Base-by-base conservation (phyloP, 92 coral and sea anemone species). In the Actinostola sp. region DNA sequence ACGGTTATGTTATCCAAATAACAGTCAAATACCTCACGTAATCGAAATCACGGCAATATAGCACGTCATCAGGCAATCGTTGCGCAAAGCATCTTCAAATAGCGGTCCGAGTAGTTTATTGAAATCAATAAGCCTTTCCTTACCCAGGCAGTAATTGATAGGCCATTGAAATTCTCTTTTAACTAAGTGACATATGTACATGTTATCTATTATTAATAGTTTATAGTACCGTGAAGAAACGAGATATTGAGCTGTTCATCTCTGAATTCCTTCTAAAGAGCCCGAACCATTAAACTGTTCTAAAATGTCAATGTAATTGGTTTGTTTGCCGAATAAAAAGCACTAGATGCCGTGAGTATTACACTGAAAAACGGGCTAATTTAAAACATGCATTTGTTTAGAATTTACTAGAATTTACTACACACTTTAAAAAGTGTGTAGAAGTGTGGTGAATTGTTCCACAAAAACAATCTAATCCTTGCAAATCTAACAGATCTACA, bases 251-350 rank as follows among this genome's bases (percentile, higher is more conserved):
- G 20, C 15, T 23, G 66, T 3, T 26, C 66, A 35, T 61, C 66
- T 30, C 33, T 16, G 66, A 61, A 61, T 61, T 61, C 66, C 44
- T 61, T 20, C 11, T 31, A 31, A 31, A 61, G 66, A 61, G 66
- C 44, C 26, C 43, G 14, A 61, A n/a, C 48, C 3, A 61, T 61
- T 61, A 61, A 32, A n/a, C 66, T 44, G 21, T 16, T 17, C 31
- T 59, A 59, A 59, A 28, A 14, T 59, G 17, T 29, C 16, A 31
- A 42, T 42, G 42, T 61, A 27, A 31, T 61, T 61, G 45, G 34
- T 17, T 19, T 34, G 11, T 19, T 16, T 15, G 31, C 34, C 16
- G 19, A 36, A 36, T 4, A 11, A 36, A 36, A 36, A 36, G 42
- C 6, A 4, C 11, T n/a, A n/a, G n/a, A 11, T 36, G 42, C 11